A percentile compares a stretch with the other conserved stretches of the same genome.
Conservation (phyloP, 2,888 invertebrate genomes). For the Notocelia uddmanniana region DNA sequence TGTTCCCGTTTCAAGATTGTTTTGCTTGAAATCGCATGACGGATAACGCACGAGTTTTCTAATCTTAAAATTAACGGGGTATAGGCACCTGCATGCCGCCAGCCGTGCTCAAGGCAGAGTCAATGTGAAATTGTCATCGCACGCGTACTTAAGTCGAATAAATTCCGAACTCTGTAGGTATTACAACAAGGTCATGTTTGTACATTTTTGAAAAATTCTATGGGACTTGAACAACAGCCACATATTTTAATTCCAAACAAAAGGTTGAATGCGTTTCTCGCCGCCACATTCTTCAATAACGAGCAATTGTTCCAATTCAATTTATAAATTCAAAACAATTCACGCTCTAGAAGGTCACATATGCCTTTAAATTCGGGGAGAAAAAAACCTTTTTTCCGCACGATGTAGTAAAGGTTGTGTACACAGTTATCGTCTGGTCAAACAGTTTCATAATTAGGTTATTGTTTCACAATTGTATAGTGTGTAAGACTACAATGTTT, state of each 20-base stretch:
- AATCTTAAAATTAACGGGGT: too few species aligned
- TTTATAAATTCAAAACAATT: constrained; percentile 37
- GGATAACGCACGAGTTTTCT: too few species aligned
- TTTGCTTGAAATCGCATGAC: too few species aligned
- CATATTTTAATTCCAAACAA: constrained; percentile 25
- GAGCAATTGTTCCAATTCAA: constrained; percentile 40
- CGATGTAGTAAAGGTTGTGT: not conserved
- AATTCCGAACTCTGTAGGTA: too few species aligned
- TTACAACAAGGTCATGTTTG: not conserved
- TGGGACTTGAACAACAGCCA: not conserved
- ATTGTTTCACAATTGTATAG: constrained; percentile 62
- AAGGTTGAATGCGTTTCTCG: not conserved
- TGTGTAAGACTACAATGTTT: constrained; percentile 46
- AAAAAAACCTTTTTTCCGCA: not conserved
- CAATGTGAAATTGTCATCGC: not conserved
- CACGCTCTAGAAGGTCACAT: constrained; percentile 10
- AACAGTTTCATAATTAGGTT: constrained; percentile 64
- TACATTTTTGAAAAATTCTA: constrained; percentile 8
- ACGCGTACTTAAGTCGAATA: too few species aligned
- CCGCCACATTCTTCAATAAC: constrained; percentile 29
- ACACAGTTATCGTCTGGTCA: constrained; percentile 37
- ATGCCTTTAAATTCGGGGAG: not conserved
- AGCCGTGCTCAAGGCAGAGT: too few species aligned
- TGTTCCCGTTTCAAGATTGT: too few species aligned
- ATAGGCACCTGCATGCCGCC: too few species aligned